Conservation (phyloP, 2,888 invertebrate species). For the Pristionchus mayeri region DNA sequence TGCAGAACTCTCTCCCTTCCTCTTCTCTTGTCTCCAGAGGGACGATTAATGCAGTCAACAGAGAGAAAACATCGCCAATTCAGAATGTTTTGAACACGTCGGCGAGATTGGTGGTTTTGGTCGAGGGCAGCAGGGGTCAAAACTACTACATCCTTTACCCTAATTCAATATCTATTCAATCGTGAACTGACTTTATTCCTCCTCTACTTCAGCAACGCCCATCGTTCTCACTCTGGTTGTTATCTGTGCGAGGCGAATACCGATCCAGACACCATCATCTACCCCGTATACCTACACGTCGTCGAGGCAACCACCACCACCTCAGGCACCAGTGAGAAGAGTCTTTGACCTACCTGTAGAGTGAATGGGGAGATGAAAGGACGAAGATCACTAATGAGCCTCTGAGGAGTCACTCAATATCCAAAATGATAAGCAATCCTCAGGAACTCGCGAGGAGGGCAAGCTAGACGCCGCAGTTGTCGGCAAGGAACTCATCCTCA, state of each 20-base stretch:
- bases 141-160: background rate
- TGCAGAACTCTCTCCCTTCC: background rate
- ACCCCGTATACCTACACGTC: constrained; percentile 72
- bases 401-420: background rate
- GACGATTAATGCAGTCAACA: background rate
- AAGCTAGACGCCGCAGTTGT: constrained; percentile 68
- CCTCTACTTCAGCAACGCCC: constrained; percentile 63
- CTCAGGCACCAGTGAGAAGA: constrained; percentile 50
- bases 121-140: background rate
- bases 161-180: background rate
- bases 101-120: background rate
- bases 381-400: background rate
- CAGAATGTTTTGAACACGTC: background rate
- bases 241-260: constrained; percentile 75
- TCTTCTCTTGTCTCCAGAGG: background rate
- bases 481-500: constrained; percentile 69
- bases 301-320: background rate
- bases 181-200: background rate
- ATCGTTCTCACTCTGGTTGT: constrained; percentile 69
- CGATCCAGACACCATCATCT: constrained; percentile 69
- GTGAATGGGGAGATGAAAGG: background rate
- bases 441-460: constrained; percentile 34
- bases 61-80: background rate
- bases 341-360: background rate
- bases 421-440: background rate